phyloP scores from a whole-genome alignment of 53 echinoderm and acorn worm species.

The Echinarachnius parma region DNA sequence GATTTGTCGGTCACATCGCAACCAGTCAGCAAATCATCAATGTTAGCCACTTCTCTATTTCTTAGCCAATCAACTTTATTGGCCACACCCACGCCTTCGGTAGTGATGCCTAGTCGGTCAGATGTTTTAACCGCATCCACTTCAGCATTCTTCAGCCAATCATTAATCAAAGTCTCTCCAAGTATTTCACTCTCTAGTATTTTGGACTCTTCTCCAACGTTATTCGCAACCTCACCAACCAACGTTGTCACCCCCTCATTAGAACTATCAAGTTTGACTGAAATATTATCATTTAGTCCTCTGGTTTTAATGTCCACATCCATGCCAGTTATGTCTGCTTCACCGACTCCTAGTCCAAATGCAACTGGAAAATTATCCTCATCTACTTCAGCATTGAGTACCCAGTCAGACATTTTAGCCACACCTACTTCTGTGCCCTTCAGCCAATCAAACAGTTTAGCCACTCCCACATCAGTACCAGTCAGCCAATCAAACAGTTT shows the following conservation, averaged over 20 bases:
- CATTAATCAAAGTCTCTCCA: not conserved
- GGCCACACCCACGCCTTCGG: not conserved
- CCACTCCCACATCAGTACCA: not conserved
- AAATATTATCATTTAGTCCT: too few relatives aligned
- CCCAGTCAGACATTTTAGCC: not conserved
- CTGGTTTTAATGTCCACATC: too few relatives aligned
- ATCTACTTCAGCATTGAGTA: not conserved
- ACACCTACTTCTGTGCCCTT: not conserved
- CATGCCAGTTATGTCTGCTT: too few relatives aligned
- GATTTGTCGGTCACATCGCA: too few relatives aligned
- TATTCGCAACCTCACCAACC: too few relatives aligned
- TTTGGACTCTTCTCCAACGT: too few relatives aligned
- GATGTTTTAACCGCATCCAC: too few relatives aligned
- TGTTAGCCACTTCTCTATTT: not conserved
- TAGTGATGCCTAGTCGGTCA: not conserved
- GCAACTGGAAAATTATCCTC: not conserved
- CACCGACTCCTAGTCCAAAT: slow-evolving; percentile 8
- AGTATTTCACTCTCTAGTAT: too few relatives aligned
- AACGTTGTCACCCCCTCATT: too few relatives aligned
- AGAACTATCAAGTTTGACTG: too few relatives aligned
- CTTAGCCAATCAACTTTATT: not conserved
- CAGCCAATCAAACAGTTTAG: not conserved
- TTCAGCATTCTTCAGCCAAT: not conserved
- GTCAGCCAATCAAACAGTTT: too few relatives aligned
- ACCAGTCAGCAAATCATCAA: too few relatives aligned